These are phyloP conservation scores for Smittia aterrima DNA, from an alignment of 2,888 invertebrate genomes.

Conservation along the genomic window DNA sequence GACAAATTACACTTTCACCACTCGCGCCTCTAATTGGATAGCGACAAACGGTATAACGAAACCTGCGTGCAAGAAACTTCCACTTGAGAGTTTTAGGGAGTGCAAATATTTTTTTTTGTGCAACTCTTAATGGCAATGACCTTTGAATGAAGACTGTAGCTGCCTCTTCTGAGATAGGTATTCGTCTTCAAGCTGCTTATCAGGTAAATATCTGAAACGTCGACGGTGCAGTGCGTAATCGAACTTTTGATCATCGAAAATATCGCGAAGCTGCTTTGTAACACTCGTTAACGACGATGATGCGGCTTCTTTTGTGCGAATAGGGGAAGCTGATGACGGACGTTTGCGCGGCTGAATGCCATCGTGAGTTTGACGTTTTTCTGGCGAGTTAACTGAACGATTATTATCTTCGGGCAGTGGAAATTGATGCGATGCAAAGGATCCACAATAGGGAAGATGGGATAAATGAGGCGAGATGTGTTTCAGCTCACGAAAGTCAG, in stretches of 20 bases:
- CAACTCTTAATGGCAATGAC: slow-evolving; percentile 50
- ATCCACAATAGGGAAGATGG: slow-evolving; percentile 62
- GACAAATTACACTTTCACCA: slow-evolving; percentile 36
- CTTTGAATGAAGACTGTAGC: slow-evolving; percentile 65
- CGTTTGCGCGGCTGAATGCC: slow-evolving; percentile 46
- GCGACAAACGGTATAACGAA: background rate
- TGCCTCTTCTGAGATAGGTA: slow-evolving; percentile 46
- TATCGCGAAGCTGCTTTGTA: slow-evolving; percentile 53
- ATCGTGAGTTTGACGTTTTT: slow-evolving; percentile 47
- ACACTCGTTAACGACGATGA: slow-evolving; percentile 51
- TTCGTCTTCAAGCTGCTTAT: slow-evolving; percentile 46
- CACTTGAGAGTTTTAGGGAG: slow-evolving; percentile 11
- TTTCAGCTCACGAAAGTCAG: slow-evolving; percentile 71
- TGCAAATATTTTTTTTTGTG: slow-evolving; percentile 29
- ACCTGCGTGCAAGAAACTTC: slow-evolving; percentile 16
- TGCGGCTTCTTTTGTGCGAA: slow-evolving; percentile 53
- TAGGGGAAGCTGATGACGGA: slow-evolving; percentile 56
- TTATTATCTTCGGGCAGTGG: slow-evolving; percentile 69
- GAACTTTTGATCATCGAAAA: slow-evolving; percentile 66
- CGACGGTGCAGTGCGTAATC: slow-evolving; percentile 75
- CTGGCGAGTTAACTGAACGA: slow-evolving; percentile 60
- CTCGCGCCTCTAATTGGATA: slow-evolving; percentile 1
- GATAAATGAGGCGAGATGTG: slow-evolving; percentile 76
- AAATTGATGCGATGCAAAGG: slow-evolving; percentile 67
- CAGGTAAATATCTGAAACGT: slow-evolving; percentile 71